Conservation (phyloP, 2,888 invertebrate genomes). For the Petrophora chlorosata region DNA sequence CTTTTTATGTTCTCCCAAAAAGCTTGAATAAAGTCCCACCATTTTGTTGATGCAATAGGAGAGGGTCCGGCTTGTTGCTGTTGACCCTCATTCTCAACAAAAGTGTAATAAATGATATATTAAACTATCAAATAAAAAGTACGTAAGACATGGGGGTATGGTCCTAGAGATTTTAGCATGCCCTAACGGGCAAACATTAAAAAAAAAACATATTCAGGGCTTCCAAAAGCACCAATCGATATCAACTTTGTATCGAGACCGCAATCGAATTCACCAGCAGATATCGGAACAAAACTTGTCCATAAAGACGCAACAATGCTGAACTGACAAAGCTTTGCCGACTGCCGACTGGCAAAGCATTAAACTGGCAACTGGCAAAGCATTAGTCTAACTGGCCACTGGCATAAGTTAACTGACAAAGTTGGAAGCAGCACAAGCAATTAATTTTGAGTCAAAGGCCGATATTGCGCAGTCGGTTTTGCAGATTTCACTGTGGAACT, state of each 20-base stretch:
- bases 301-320: conserved; percentile 12
- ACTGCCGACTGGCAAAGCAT: conserved; percentile 10
- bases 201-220: no score
- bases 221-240: background rate
- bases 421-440: conserved; percentile 12
- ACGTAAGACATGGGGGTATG: no score
- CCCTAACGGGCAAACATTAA: no score
- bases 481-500: no score
- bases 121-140: no score
- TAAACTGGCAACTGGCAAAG: conserved; percentile 6
- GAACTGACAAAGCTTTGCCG: conserved; percentile 11
- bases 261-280: conserved; percentile 7
- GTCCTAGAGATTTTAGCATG: no score
- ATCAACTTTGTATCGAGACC: background rate
- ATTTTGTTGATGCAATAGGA: no score
- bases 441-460: conserved; percentile 8
- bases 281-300: conserved; percentile 5
- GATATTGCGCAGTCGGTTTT: conserved; percentile 5
- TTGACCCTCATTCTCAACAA: no score
- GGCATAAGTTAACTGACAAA: conserved; percentile 14
- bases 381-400: conserved; percentile 13
- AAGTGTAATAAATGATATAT: no score
- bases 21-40: no score
- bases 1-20: no score
- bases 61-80: no score